Percentiles rank a stretch among this genome's conserved stretches.
Conservation (phyloP, 2,113 vertebrate genomes). For the Pimephales promelas region DNA sequence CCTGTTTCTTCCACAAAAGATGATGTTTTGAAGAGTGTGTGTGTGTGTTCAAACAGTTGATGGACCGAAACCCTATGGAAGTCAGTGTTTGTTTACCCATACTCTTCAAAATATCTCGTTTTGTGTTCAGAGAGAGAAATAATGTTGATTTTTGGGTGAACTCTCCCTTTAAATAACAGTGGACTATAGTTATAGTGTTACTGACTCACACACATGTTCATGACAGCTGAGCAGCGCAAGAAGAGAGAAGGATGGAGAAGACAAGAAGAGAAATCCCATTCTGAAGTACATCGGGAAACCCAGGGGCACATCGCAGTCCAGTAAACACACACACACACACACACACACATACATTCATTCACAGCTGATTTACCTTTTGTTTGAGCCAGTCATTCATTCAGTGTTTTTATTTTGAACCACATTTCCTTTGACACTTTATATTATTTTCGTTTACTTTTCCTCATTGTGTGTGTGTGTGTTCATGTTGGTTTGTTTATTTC, state of each 20-base stretch:
- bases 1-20: too few species aligned
- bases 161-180: too few species aligned
- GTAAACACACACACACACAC: constrained; percentile 72
- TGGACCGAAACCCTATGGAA: too few species aligned
- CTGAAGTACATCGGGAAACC: constrained; percentile 95
- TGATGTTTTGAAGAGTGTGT: too few species aligned
- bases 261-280: constrained; percentile 90
- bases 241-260: constrained; percentile 86
- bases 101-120: too few species aligned
- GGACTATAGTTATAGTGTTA: accelerated
- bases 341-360: background rate
- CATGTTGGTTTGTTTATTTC: constrained; percentile 47
- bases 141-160: too few species aligned
- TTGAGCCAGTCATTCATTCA: background rate
- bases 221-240: constrained; percentile 78
- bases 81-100: too few species aligned
- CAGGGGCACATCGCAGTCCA: constrained; percentile 85
- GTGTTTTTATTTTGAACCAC: background rate
- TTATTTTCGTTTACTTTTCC: constrained; percentile 38
- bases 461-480: background rate
- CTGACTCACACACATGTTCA: too few species aligned
- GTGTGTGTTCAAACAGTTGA: too few species aligned
- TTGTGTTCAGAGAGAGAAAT: too few species aligned
- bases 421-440: constrained; percentile 1
- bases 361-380: background rate